Percentiles rank a stretch among this genome's conserved stretches.
phyloP scores from a whole-genome alignment of 2,113 vertebrate genomes.

The Cyrtonyx montezumae region DNA sequence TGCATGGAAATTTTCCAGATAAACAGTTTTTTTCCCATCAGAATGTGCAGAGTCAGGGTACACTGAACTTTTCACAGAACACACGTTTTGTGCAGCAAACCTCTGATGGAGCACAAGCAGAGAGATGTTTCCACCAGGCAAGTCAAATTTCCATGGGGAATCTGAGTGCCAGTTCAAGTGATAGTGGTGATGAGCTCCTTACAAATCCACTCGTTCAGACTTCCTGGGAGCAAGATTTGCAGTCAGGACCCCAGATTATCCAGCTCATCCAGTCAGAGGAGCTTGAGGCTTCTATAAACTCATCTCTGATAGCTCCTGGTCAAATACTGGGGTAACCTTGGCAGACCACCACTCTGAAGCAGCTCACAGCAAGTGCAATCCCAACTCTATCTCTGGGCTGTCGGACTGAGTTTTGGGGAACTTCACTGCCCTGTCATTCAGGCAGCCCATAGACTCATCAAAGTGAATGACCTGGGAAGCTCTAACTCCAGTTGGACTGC shows the following conservation, averaged over 20 bases:
- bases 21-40: not conserved
- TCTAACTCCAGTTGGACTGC: not conserved
- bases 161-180: not conserved
- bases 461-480: not conserved
- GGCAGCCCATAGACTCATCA: not conserved
- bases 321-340: not conserved
- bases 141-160: not conserved
- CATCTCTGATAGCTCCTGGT: not conserved
- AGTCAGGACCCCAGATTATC: not conserved
- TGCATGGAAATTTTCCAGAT: slow-evolving; percentile 8
- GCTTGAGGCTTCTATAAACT: not conserved
- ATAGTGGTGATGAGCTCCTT: not conserved
- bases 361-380: not conserved
- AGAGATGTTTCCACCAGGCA: not conserved
- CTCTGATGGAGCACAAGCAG: not conserved
- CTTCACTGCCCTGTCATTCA: not conserved
- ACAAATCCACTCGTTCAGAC: not conserved
- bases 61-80: not conserved
- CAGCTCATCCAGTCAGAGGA: not conserved
- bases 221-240: not conserved
- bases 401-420: not conserved
- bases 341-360: not conserved
- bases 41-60: not conserved
- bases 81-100: not conserved
- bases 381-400: not conserved